Conservation (phyloP, 2,888 invertebrate genomes). For the Torymus texanus region DNA sequence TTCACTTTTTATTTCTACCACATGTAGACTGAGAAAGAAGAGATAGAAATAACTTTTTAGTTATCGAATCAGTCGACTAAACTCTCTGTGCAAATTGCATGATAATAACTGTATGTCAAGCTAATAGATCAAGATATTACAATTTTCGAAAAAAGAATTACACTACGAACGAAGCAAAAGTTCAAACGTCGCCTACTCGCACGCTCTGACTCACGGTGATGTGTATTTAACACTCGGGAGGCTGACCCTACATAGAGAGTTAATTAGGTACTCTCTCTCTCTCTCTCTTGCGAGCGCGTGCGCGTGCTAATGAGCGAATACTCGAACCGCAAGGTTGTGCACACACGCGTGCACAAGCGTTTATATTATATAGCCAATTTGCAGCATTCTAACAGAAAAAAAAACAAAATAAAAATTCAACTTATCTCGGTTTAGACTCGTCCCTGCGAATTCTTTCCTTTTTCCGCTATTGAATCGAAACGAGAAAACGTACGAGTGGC, state of each 20-base stretch:
- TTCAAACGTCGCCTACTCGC: slow-evolving; percentile 15
- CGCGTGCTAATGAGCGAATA: slow-evolving; percentile 59
- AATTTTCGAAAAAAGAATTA: not conserved
- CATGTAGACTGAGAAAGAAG: too few species aligned
- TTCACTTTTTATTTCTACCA: too few species aligned
- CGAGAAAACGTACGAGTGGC: too few species aligned
- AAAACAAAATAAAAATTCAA: not conserved
- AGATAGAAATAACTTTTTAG: too few species aligned
- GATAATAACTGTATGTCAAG: not conserved
- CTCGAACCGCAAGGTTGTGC: slow-evolving; percentile 74
- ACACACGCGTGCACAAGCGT: slow-evolving; percentile 58
- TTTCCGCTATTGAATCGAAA: too few species aligned
- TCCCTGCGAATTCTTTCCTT: too few species aligned
- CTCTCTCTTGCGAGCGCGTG: too few species aligned
- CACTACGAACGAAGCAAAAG: slow-evolving; percentile 12
- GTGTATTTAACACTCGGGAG: slow-evolving; percentile 26
- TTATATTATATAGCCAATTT: slow-evolving; percentile 41
- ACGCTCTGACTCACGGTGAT: slow-evolving; percentile 42
- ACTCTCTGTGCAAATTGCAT: not conserved
- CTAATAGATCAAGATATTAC: not conserved
- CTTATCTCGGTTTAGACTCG: too few species aligned
- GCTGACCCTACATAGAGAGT: slow-evolving; percentile 56
- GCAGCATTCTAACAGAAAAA: not conserved
- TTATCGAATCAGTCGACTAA: too few species aligned
- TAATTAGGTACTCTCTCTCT: slow-evolving; percentile 58